Evolutionary conservation across 2,113 vertebrate genomes (phyloP), one percentile per base, ranked within the genome.

Genomic region (Pipra filicauda): DNA sequence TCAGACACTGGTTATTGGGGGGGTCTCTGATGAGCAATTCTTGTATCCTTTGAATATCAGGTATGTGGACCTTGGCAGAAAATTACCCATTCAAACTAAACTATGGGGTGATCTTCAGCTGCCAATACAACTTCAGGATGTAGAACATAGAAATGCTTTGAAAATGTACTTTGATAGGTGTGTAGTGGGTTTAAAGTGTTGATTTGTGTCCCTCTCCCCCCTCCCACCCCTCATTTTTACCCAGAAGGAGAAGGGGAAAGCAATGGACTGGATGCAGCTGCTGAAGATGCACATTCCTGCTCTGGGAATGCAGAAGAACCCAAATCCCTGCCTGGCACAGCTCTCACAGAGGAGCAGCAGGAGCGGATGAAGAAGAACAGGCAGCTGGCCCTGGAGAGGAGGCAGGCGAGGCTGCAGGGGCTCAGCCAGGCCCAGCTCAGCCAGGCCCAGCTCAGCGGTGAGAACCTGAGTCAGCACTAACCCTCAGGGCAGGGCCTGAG

Each of bases 321-420:
- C 39, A 3, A 1, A 15, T 37, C 90, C 66, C 75, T 94, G 61
- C 94, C 96, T 5, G 97, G 94, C 6, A 70, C 97, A 1, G 92
- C 89, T 4, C 97, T 99, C 28, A 99, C 98, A 0, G 98, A 99
- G 89, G 99, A 99, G 95, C 98, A 99, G 66, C 98, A 95, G 5
- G 67, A 85, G 73, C 98, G 98, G 69, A 99, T 99, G 39, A 97
- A 97, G 96, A 98, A 95, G 91, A 99, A 99, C 97, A 98, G 98
- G 86, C 98, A 96, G 95, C 96, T 97, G 22, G 99, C 99, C 7
- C 97, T 99, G 97, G 98, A 99, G 95, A 98, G 97, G 35, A 97
- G 98, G 74, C 98, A 98, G 44, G 98, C 98, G 1, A 98, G 98
- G 82, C 95, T 97, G 78, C 97, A 98, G 93, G 94, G 70, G 39